A percentile compares a stretch with the other conserved stretches of the same genome.
Conservation (phyloP, 2,797 vertebrate species). For the Nannoperca obscura region DNA sequence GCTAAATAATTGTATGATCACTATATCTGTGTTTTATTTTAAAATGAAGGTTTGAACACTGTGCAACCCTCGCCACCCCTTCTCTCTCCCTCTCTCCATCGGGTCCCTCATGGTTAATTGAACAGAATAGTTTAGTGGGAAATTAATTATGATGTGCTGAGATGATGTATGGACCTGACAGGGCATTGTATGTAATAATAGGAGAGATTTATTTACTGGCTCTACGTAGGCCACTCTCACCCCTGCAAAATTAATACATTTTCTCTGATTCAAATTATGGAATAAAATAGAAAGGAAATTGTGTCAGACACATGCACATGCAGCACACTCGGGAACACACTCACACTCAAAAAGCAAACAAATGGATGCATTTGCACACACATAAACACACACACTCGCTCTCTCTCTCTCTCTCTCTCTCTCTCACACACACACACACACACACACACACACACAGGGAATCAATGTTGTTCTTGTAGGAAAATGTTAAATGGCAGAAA, state of each 20-base stretch:
- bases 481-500: conserved; percentile 87
- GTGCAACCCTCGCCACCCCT: conserved; percentile 11
- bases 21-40: conserved; percentile 55
- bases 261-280: conserved; percentile 87
- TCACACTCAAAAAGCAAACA: conserved; percentile 61
- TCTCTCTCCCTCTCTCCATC: conserved; percentile 45
- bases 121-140: conserved; percentile 87
- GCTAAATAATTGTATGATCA: conserved; percentile 46
- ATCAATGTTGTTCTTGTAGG: conserved; percentile 88
- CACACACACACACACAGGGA: conserved; percentile 61
- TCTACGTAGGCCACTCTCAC: conserved; percentile 75
- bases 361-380: conserved; percentile 54
- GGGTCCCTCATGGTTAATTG: conserved; percentile 85
- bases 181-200: conserved; percentile 86
- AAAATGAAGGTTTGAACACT: conserved; percentile 53
- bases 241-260: conserved; percentile 85
- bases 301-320: conserved; percentile 79
- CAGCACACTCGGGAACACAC: conserved; percentile 72
- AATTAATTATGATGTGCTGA: conserved; percentile 89
- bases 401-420: neutral
- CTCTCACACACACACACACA: conserved; percentile 27
- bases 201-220: conserved; percentile 87
- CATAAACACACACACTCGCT: conserved; percentile 20
- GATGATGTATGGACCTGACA: conserved; percentile 87
- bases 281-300: conserved; percentile 87